Conservation (phyloP, 92 coral and sea anemone genomes). For the Actinostola sp. region DNA sequence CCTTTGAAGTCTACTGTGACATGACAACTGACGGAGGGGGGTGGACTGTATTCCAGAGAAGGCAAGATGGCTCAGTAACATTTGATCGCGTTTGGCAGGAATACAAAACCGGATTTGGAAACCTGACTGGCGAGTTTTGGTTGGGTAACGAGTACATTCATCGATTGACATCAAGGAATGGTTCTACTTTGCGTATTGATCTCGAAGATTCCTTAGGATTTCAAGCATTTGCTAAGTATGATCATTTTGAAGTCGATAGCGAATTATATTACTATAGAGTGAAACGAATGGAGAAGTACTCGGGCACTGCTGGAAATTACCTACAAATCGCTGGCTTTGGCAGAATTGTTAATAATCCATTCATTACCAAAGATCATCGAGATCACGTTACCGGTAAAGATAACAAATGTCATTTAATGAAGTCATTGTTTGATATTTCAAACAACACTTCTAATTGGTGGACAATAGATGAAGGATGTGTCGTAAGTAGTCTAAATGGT, state of each 20-base stretch:
- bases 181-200: no score
- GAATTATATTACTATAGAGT: not conserved
- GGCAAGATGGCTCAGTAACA: slow-evolving; percentile 17
- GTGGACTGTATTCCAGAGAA: slow-evolving; percentile 30
- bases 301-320: no score
- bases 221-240: not conserved
- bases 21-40: slow-evolving; percentile 36
- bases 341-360: no score
- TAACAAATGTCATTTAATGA: no score
- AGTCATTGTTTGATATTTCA: no score
- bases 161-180: slow-evolving; percentile 22
- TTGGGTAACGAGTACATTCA: slow-evolving; percentile 17
- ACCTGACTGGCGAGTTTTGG: slow-evolving; percentile 24
- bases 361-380: no score
- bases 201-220: slow-evolving; percentile 7
- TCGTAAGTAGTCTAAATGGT: no score
- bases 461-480: no score
- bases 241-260: not conserved
- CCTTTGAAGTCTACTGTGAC: slow-evolving; percentile 43
- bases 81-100: slow-evolving; percentile 16
- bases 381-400: no score
- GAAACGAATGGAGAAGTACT: no score
- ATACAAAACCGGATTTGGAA: slow-evolving; percentile 34
- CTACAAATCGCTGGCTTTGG: no score
- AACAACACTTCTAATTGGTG: no score